Conservation (phyloP, 2,797 vertebrate genomes). For the Hipposideros larvatus region DNA sequence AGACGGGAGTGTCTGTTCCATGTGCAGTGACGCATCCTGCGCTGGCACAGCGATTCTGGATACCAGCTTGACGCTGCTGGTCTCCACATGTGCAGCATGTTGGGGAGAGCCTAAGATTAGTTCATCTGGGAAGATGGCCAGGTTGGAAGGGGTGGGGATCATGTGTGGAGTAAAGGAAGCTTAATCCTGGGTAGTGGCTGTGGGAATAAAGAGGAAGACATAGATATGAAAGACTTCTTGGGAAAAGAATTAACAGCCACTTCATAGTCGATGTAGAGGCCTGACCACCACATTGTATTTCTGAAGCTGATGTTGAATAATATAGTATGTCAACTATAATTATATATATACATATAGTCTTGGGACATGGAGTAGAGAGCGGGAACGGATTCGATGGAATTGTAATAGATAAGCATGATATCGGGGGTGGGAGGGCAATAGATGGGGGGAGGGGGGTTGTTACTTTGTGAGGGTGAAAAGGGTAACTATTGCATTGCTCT, state of each 20-base stretch:
- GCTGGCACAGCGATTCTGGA: neutral
- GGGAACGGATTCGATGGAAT: too few relatives aligned
- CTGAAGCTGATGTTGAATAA: too few relatives aligned
- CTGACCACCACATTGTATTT: too few relatives aligned
- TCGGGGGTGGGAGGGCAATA: too few relatives aligned
- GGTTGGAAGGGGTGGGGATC: neutral
- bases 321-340: too few relatives aligned
- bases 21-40: neutral
- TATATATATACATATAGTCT: too few relatives aligned
- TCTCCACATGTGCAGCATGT: neutral
- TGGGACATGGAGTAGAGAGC: too few relatives aligned
- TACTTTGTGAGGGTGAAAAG: too few relatives aligned
- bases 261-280: too few relatives aligned
- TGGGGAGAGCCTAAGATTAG: neutral
- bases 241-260: neutral
- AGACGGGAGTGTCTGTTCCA: neutral
- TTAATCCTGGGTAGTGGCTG: neutral
- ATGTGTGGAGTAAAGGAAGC: neutral
- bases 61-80: neutral
- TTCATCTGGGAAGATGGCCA: neutral
- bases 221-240: neutral
- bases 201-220: slow-evolving; percentile 1
- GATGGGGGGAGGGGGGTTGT: too few relatives aligned
- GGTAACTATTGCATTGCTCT: too few relatives aligned
- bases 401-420: too few relatives aligned